Evolutionary conservation across 2,113 vertebrate genomes (phyloP), one percentile per base, ranked within the genome.

Genomic region (Morone chrysops): DNA sequence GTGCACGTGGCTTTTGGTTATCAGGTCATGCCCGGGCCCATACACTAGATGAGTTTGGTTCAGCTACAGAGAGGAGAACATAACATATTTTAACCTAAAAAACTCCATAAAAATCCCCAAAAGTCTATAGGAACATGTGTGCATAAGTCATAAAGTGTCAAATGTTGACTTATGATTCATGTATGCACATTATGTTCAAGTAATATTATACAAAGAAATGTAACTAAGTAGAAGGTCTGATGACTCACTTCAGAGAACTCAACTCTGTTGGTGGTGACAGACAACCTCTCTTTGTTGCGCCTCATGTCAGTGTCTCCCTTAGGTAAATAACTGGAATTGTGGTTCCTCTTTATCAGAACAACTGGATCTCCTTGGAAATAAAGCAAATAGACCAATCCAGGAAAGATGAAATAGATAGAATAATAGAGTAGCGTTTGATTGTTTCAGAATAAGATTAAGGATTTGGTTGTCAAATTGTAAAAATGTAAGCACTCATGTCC

Each of bases 231-330:
- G 4, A 48, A 31, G 18, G 20, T 65, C 1, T 59, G 6, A 16
- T 50, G 36, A 72, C 83, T 78, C 61, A 92, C 90, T 61, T 92
- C 22, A 57, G 81, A 36, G 51, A 86, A 93, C 57, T 56, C 85
- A 18, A 63, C 31, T 53, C 12, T 75, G 76, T 75, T 88, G 25
- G 80, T 87, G 70, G 87, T 78, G 57, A 56, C 8, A n/a, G 67
- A 82, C 82, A 76, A 75, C 54, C 59, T 72, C 14, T 85, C 84
- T 41, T 59, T 60, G 76, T 88, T 85, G 53, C 7, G 7, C n/a
- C 10, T 31, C 2, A 2, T 6, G 67, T 92, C 73, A 8, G 36
- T 72, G 65, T 90, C 83, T 5, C 87, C 88, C 6, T 25, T 13
- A 8, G 85, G 81, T 5, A 93, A 2, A 5, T 57, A 90, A 71